Evolutionary conservation across 2,888 invertebrate species (phyloP).

Genomic region (Cephus sareptanus): DNA sequence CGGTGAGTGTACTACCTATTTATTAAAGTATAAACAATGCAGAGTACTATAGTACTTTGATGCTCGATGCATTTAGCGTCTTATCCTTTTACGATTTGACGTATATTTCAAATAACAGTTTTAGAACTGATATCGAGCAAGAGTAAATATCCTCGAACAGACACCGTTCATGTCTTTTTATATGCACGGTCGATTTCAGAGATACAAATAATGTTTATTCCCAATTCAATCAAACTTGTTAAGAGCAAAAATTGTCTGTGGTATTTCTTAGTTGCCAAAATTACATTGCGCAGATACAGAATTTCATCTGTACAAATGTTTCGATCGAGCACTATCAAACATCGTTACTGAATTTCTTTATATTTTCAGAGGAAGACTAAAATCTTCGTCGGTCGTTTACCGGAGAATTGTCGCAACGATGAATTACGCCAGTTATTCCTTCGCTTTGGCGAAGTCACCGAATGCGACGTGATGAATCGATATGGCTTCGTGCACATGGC

Average conservation of each 20-base stretch:
- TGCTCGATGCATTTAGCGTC: constrained; percentile 11
- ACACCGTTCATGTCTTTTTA: constrained; percentile 51
- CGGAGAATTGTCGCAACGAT: constrained; percentile 84
- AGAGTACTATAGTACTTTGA: too few relatives aligned
- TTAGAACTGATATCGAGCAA: constrained; percentile 43
- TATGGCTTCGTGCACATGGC: constrained; percentile 96
- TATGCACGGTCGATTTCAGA: constrained; percentile 55
- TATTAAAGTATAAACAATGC: constrained; percentile 18
- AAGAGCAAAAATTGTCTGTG: constrained; percentile 10
- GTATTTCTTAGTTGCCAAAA: neutral
- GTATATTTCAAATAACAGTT: constrained; percentile 21
- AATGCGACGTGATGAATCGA: constrained; percentile 94
- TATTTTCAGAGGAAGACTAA: constrained; percentile 76
- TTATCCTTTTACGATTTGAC: constrained; percentile 7
- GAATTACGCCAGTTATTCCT: constrained; percentile 87
- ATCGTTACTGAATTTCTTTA: constrained; percentile 9
- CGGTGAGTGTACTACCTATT: constrained; percentile 52
- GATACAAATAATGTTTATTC: constrained; percentile 38
- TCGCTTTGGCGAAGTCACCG: constrained; percentile 87
- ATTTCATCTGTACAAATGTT: neutral
- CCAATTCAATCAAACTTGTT: neutral
- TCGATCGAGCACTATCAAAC: neutral
- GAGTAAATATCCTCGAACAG: constrained; percentile 55
- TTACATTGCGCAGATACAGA: neutral
- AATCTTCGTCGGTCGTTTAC: constrained; percentile 94